A percentile compares a stretch with the other conserved stretches of the same genome.
phyloP scores from a whole-genome alignment of 2,888 invertebrate genomes.

The Saturnia pavonia region DNA sequence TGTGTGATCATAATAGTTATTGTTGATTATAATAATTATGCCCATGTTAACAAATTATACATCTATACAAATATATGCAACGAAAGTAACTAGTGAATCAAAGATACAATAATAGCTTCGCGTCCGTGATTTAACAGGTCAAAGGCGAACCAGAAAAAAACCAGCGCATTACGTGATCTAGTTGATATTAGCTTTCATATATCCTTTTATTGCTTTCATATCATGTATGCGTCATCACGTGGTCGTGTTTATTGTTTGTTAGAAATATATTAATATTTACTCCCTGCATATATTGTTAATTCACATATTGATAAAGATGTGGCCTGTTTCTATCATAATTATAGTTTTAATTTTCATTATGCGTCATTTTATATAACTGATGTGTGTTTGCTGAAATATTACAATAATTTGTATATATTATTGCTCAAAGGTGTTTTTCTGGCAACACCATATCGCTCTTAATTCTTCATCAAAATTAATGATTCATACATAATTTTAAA shows the following conservation, averaged over 20 bases:
- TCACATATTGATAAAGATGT: background rate
- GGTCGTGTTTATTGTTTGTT: constrained; percentile 2
- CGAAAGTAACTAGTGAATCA: background rate
- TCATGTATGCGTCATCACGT: constrained; percentile 19
- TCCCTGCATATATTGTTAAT: background rate
- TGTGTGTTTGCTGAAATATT: background rate
- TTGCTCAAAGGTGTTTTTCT: too few relatives aligned
- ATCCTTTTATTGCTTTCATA: constrained; percentile 33
- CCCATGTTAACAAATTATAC: background rate
- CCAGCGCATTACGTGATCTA: constrained; percentile 43
- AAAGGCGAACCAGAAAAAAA: constrained; percentile 1
- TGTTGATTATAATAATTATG: too few relatives aligned
- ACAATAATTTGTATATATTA: too few relatives aligned
- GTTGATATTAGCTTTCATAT: constrained; percentile 50
- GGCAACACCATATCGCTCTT: too few relatives aligned
- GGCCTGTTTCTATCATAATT: background rate
- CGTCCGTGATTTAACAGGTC: constrained; percentile 13
- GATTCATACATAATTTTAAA: too few relatives aligned
- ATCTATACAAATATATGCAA: background rate
- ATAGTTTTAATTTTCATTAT: background rate
- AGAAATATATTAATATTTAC: constrained; percentile 3
- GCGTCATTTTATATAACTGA: background rate
- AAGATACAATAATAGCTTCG: background rate
- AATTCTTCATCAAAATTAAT: too few relatives aligned
- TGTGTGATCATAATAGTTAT: background rate